Evolutionary conservation across 2,113 vertebrate genomes (phyloP), one percentile per base, ranked within the genome.

Genomic region (Zosterops lateralis): DNA sequence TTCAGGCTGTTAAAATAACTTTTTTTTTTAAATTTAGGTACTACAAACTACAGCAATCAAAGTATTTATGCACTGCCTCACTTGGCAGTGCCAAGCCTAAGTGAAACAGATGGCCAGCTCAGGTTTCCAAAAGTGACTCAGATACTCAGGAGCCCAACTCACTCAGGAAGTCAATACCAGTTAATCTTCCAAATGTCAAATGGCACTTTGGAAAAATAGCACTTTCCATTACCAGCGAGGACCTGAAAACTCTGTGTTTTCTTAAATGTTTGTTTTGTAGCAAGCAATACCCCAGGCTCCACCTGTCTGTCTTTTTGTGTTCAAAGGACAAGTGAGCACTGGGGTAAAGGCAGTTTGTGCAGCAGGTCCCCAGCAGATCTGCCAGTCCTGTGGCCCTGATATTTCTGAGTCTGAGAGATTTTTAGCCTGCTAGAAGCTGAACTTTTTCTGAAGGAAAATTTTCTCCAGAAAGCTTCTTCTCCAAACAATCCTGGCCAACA

Each of bases 111-210:
- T 95, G 94, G 96, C 87, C 85, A 85, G 71, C 91, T 74, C 87
- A 56, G 82, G 94, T 90, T 96, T 96, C 89, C 90, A 91, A 77
- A 95, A 95, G 90, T 91, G 91, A 95, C 78, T 92, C 84, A 91
- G 89, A 91, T 87, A 54, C 91, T 91, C 91, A 74, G 78, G 89
- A 96, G 93, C 93, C 87, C 93, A 40, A 31, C 67, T 95, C 94
- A 68, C 87, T 68, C n/a, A 78, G 93, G 83, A 97, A 95, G 90
- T 90, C 90, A 92, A 91, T 83, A 87, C 87, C 71, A 94, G 75
- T 87, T 96, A 82, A 96, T 93, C 89, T 91, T 94, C 87, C 47
- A 95, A 96, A 95, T 91, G 89, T 95, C 94, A 95, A 80, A 94
- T 36, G 82, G 87, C 89, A 89, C 75, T 92, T 92, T 71, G 73